These are phyloP conservation scores for Choloepus didactylus DNA, from an alignment of 2,797 vertebrate species.

Conservation along the genomic window DNA sequence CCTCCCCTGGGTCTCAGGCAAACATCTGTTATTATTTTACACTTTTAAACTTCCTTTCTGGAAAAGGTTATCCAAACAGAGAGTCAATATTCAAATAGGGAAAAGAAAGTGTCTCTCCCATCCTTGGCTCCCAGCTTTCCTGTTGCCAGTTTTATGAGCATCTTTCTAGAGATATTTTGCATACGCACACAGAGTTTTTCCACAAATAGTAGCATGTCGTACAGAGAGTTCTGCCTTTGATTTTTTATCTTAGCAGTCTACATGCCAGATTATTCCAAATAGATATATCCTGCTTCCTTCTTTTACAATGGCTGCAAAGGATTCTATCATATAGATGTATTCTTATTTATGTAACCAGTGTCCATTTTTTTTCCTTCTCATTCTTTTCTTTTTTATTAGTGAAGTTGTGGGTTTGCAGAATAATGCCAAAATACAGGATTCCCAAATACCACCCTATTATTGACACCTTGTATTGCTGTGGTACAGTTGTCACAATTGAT, in stretches of 20 bases:
- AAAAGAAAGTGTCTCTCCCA: background rate
- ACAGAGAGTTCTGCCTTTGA: background rate
- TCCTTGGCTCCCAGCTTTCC: background rate
- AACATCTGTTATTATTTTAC: slow-evolving; percentile 56
- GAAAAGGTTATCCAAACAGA: slow-evolving; percentile 50
- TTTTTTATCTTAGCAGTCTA: background rate
- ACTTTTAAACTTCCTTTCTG: slow-evolving; percentile 62
- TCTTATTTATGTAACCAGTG: too few relatives aligned
- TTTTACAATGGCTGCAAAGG: background rate
- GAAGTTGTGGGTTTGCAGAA: too few relatives aligned
- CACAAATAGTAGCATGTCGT: background rate
- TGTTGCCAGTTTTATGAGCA: background rate
- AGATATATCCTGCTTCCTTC: background rate
- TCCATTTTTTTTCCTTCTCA: too few relatives aligned
- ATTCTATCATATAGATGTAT: too few relatives aligned
- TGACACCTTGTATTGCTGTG: too few relatives aligned
- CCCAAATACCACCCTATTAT: too few relatives aligned
- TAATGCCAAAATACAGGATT: too few relatives aligned
- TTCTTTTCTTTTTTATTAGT: too few relatives aligned
- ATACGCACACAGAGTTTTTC: background rate
- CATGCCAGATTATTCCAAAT: background rate
- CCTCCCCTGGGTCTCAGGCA: slow-evolving; percentile 10
- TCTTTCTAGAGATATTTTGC: background rate
- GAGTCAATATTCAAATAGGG: slow-evolving; percentile 52
- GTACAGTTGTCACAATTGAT: too few relatives aligned